Conservation (phyloP, 2,113 vertebrate genomes). For the Silurus glanis region DNA sequence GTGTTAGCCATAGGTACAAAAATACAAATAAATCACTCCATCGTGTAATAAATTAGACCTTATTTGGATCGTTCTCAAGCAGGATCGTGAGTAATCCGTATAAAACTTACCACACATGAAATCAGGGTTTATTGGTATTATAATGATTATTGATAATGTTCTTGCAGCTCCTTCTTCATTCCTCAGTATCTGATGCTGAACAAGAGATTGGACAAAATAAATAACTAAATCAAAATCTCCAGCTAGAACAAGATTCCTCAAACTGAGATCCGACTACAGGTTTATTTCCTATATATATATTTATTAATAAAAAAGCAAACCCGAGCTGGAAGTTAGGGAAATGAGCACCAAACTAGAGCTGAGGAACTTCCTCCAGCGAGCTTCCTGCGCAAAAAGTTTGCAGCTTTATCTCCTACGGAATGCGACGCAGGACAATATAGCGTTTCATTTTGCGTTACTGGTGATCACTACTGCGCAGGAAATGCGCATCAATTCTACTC, state of each 20-base stretch:
- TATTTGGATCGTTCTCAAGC: background rate
- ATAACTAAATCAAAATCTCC: background rate
- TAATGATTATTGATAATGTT: no score
- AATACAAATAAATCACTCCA: background rate
- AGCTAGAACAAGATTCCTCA: background rate
- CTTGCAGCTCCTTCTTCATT: background rate
- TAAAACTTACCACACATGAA: conserved; percentile 5
- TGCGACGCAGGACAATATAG: conserved; percentile 1
- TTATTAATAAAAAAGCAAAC: background rate
- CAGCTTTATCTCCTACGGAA: background rate
- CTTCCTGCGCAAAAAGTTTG: conserved; percentile 10
- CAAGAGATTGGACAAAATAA: background rate
- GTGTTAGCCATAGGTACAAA: background rate
- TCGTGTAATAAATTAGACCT: background rate
- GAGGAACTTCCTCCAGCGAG: background rate
- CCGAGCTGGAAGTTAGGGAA: background rate
- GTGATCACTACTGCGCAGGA: background rate
- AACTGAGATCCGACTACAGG: no score
- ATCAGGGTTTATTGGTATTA: background rate
- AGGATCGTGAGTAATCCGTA: background rate
- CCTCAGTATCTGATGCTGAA: background rate
- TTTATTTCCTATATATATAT: no score
- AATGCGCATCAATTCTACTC: background rate
- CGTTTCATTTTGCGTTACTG: background rate
- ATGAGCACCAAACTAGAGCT: background rate